Evolutionary conservation across 1,140 invertebrate genomes (phyloP), one percentile per base, ranked within the genome.

Genomic region (Meloidogyne hapla): DNA sequence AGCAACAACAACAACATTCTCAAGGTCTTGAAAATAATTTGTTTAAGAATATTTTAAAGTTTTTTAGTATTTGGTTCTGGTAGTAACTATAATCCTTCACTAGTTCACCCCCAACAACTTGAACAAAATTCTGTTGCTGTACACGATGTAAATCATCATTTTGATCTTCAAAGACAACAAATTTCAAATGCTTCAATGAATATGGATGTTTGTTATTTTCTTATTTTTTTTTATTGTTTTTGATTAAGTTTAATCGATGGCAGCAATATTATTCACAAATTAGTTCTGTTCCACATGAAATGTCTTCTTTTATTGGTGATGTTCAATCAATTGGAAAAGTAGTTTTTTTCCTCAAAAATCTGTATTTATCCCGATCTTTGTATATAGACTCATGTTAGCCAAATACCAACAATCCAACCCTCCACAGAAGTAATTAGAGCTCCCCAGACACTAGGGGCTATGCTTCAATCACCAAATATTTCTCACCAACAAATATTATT

Each of bases 251-350:
- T 8, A 42, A 25, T 25, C 45, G 28, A 9, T 62, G 69, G 69
- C 69, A 71, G 23, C 69, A 71, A 45, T 71, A 71, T 25, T 71
- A 71, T 4, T 62, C 69, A 15, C 69, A 71, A 56, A 71, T 71
- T 71, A 62, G 18, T 23, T 10, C 10, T 21, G 18, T 18, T 25
- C 45, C 48, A 1, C 69, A 71, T n/a, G 21, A 18, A 71, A 48
- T 48, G 18, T 45, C 69, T 12, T 71, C 62, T 10, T 21, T 62
- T 6, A 62, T 48, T 45, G 45, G 62, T n/a, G 45, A 42, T 26
- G 38, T 71, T 48, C 25, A 69, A 48, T 40, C 45, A 21, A 28
- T 21, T 8, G 26, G 13, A 33, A 28, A 68, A 33, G 45, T 69
- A 15, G 2, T 68, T 12, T 42, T 15, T 48, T 48, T 15, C 15